Evolutionary conservation across 2,113 vertebrate species (phyloP).

Genomic region (Atractosteus spatula): DNA sequence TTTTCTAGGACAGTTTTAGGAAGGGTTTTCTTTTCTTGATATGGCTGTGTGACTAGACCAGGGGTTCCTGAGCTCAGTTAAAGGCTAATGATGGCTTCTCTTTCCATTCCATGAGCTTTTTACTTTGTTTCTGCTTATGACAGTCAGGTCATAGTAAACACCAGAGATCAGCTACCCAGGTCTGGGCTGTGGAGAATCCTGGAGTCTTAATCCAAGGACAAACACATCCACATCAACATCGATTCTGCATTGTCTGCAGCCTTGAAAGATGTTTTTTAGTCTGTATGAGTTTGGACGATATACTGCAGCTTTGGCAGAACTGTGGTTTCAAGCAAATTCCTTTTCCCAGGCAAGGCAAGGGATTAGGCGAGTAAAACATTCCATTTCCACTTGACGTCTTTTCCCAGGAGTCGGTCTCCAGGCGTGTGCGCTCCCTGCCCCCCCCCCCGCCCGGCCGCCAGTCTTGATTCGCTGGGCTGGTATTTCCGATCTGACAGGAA

Average conservation of each 20-base stretch:
- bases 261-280: not conserved
- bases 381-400: slow-evolving; percentile 32
- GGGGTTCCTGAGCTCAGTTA: no score
- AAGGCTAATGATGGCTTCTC: no score
- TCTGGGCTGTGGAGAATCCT: no score
- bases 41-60: no score
- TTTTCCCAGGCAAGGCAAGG: slow-evolving; percentile 34
- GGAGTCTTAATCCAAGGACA: no score
- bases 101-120: no score
- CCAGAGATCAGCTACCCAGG: no score
- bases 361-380: slow-evolving; percentile 46
- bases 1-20: no score
- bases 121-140: no score
- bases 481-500: slow-evolving; percentile 53
- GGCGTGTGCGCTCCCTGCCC: slow-evolving; percentile 18
- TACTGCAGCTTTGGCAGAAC: not conserved
- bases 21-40: no score
- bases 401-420: slow-evolving; percentile 33
- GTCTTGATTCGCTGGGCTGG: slow-evolving; percentile 40
- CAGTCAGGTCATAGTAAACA: no score
- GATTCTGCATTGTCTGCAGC: not conserved
- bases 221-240: no score
- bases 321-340: slow-evolving; percentile 31
- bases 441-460: not conserved
- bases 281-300: not conserved